Evolutionary conservation across 2,888 invertebrate genomes (phyloP).

Genomic region (Xestia c-nigrum): DNA sequence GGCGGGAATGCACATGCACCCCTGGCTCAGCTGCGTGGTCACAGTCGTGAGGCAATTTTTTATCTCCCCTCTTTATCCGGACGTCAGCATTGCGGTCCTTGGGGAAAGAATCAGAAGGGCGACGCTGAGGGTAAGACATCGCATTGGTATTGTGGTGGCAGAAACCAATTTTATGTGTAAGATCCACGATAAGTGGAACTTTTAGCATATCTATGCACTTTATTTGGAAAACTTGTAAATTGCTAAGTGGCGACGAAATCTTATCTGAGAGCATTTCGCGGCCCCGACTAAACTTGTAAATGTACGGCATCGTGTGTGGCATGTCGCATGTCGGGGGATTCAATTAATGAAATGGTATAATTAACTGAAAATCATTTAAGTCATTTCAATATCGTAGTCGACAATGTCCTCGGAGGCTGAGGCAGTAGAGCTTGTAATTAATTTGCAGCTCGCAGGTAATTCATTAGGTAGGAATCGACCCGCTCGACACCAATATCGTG

Average conservation of each 20-base stretch:
- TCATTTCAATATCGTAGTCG: constrained; percentile 62
- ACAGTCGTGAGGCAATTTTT: constrained; percentile 84
- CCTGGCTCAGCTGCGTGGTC: constrained; percentile 84
- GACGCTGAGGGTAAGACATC: constrained; percentile 71
- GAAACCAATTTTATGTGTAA: constrained; percentile 74
- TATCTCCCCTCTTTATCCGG: constrained; percentile 78
- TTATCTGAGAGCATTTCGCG: constrained; percentile 24
- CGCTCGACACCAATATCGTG: constrained; percentile 72
- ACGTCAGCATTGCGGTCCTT: constrained; percentile 80
- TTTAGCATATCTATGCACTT: constrained; percentile 66
- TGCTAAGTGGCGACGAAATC: constrained; percentile 35
- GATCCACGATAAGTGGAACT: constrained; percentile 76
- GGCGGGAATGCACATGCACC: constrained; percentile 84
- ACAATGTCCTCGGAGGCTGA: constrained; percentile 67
- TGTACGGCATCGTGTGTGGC: not conserved
- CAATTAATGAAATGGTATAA: constrained; percentile 65
- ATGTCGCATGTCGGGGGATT: constrained; percentile 24
- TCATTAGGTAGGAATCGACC: constrained; percentile 77
- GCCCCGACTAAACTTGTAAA: constrained; percentile 6
- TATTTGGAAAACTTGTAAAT: constrained; percentile 67
- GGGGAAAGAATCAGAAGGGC: constrained; percentile 81
- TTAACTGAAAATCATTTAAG: constrained; percentile 67
- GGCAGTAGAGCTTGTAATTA: constrained; percentile 75
- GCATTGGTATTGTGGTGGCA: constrained; percentile 75
- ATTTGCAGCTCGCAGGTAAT: constrained; percentile 78